Evolutionary conservation across 2,113 vertebrate species (phyloP).

Genomic region (Cinclus cinclus): DNA sequence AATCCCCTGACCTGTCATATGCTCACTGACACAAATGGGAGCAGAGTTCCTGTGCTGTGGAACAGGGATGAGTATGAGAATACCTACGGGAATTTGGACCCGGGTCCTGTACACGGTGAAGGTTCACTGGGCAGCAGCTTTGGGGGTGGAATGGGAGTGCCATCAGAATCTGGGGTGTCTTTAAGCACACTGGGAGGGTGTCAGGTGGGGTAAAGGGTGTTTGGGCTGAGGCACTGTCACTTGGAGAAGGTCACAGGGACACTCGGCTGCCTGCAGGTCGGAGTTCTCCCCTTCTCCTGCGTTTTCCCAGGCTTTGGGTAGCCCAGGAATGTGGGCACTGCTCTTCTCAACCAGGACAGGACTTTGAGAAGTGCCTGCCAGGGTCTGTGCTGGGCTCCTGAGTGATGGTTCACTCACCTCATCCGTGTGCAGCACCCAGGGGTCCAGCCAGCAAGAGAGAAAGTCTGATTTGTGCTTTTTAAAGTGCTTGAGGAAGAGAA

Average conservation of each 20-base stretch:
- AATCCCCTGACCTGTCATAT: background rate
- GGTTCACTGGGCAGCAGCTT: background rate
- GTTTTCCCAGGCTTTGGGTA: background rate
- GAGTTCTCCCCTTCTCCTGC: accelerated
- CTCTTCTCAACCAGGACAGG: background rate
- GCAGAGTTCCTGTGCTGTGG: background rate
- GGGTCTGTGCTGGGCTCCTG: background rate
- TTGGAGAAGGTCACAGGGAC: background rate
- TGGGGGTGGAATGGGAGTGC: background rate
- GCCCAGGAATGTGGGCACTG: background rate
- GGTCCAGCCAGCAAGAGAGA: background rate
- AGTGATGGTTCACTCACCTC: background rate
- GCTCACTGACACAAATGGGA: background rate
- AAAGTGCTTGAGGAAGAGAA: background rate
- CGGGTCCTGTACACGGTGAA: accelerated
- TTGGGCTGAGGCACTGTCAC: background rate
- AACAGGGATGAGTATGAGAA: background rate
- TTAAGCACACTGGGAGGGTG: background rate
- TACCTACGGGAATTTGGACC: background rate
- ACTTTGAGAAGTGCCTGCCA: background rate
- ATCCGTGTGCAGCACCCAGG: accelerated
- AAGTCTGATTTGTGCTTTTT: background rate
- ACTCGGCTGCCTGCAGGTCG: accelerated
- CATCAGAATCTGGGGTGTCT: accelerated
- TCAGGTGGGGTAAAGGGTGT: background rate